phyloP scores from a whole-genome alignment of 2,113 vertebrate genomes.

The Ochotona princeps region DNA sequence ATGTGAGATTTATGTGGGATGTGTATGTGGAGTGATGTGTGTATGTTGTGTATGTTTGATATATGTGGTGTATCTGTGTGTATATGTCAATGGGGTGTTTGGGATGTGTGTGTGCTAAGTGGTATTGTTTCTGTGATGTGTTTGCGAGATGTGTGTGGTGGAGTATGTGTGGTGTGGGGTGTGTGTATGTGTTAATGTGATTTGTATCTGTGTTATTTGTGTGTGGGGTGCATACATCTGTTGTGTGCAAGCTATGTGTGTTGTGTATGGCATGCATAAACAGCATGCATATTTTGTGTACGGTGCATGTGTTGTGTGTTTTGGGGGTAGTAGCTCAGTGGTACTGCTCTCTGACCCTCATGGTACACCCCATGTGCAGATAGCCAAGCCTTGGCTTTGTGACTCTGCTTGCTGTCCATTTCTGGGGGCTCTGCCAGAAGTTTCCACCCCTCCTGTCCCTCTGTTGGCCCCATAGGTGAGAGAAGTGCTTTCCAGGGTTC shows the following conservation, averaged over 20 bases:
- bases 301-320: too few species aligned
- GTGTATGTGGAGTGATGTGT: background rate
- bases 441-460: background rate
- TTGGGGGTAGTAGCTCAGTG: too few species aligned
- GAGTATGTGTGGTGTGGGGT: background rate
- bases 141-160: background rate
- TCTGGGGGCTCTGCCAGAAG: background rate
- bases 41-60: background rate
- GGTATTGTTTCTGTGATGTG: background rate
- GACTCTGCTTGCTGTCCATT: too few species aligned
- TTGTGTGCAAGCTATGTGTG: background rate
- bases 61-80: background rate
- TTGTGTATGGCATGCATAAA: background rate
- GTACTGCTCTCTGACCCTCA: background rate
- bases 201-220: background rate
- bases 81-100: background rate
- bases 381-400: background rate
- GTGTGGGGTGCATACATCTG: background rate
- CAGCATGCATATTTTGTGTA: background rate
- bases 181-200: background rate
- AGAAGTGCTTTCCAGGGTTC: background rate
- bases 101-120: background rate
- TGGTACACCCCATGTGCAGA: accelerated
- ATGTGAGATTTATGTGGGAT: background rate
- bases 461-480: too few species aligned